phyloP scores from a whole-genome alignment of 2,113 vertebrate species.

The Sinocyclocheilus maitianheensis region DNA sequence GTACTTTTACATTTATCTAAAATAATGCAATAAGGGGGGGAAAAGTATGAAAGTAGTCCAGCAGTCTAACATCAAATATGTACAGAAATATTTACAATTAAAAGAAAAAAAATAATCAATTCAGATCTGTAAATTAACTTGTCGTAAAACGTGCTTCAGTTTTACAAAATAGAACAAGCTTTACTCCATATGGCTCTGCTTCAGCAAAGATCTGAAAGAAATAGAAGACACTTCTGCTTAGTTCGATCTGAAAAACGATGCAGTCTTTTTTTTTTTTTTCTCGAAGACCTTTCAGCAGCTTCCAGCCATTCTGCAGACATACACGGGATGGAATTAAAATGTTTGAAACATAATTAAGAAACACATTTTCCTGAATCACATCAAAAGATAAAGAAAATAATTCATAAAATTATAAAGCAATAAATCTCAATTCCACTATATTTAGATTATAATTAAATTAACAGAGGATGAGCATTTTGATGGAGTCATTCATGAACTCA shows the following conservation, averaged over 20 bases:
- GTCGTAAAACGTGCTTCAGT: conserved; percentile 83
- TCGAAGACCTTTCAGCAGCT: conserved; percentile 11
- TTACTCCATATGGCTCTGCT: conserved; percentile 71
- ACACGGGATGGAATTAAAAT: not conserved
- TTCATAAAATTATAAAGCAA: not conserved
- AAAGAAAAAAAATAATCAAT: conserved; percentile 41
- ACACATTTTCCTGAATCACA: not conserved
- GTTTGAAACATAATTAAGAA: not conserved
- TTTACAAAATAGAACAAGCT: conserved; percentile 66
- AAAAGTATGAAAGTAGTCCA: conserved; percentile 98
- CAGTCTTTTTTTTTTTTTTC: not conserved
- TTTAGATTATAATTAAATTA: conserved; percentile 33
- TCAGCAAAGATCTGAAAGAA: conserved; percentile 67
- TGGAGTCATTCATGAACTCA: not conserved
- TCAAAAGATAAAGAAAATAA: not conserved
- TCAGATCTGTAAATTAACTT: conserved; percentile 83
- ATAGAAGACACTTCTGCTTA: conserved; percentile 44
- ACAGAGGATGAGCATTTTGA: not conserved
- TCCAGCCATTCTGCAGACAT: conserved; percentile 1
- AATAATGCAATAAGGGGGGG: conserved; percentile 96
- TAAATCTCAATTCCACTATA: not conserved
- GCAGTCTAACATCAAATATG: conserved; percentile 96
- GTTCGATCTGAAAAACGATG: conserved; percentile 2
- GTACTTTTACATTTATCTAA: conserved; percentile 78
- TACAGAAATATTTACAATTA: conserved; percentile 98